These are phyloP conservation scores for Numida meleagris DNA, from an alignment of 2,113 vertebrate species.

Conservation along the genomic window DNA sequence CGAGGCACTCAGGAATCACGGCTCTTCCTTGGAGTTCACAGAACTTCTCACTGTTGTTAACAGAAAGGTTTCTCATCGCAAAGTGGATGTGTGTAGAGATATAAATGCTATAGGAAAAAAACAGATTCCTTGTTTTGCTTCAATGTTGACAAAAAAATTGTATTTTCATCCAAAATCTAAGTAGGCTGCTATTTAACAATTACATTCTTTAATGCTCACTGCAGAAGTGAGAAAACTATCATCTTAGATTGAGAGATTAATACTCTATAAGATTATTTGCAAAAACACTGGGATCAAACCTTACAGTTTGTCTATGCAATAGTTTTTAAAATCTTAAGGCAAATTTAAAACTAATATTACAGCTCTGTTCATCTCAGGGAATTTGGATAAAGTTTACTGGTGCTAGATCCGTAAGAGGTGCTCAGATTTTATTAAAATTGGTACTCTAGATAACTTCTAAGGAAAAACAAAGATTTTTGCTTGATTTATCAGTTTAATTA, in stretches of 20 bases:
- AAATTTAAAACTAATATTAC: neutral
- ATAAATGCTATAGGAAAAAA: conserved; percentile 87
- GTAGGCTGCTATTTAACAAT: neutral
- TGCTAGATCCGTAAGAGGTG: neutral
- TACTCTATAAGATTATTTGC: neutral
- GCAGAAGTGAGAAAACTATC: neutral
- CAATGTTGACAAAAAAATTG: conserved; percentile 97
- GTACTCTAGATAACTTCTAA: neutral
- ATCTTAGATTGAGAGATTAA: neutral
- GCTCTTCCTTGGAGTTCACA: conserved; percentile 88
- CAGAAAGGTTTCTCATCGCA: conserved; percentile 89
- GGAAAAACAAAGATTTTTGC: neutral
- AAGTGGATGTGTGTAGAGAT: conserved; percentile 75
- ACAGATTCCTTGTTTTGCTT: conserved; percentile 95
- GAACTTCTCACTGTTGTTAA: conserved; percentile 94
- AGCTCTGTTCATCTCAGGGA: conserved; percentile 56
- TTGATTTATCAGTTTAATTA: neutral
- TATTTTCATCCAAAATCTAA: conserved; percentile 84
- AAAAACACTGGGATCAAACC: neutral
- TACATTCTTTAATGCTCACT: neutral
- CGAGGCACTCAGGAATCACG: conserved; percentile 73
- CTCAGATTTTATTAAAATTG: neutral
- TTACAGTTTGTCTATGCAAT: neutral
- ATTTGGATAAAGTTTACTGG: neutral
- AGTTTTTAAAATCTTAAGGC: neutral